Evolutionary conservation across 2,888 invertebrate species (phyloP).

Genomic region (Euphydryas editha): DNA sequence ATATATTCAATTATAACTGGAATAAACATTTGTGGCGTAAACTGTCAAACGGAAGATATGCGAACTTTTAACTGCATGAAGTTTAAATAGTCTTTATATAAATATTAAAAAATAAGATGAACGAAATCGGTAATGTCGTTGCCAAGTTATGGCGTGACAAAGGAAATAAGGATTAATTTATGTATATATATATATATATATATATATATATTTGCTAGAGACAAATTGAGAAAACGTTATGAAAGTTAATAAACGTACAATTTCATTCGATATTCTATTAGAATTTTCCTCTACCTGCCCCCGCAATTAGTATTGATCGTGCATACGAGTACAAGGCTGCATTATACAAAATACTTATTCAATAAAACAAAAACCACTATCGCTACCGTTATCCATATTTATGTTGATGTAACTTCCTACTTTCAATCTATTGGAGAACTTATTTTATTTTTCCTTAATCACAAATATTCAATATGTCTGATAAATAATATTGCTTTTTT

Average conservation of each 20-base stretch:
- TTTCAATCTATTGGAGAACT: constrained; percentile 1
- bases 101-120: too few relatives aligned
- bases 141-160: too few relatives aligned
- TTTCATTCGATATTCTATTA: constrained; percentile 1
- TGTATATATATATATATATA: too few relatives aligned
- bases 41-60: too few relatives aligned
- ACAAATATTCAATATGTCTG: constrained; percentile 25
- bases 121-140: too few relatives aligned
- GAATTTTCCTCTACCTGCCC: background rate
- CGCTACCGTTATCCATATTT: constrained; percentile 18
- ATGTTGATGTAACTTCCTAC: constrained; percentile 19
- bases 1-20: too few relatives aligned
- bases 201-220: too few relatives aligned
- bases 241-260: background rate
- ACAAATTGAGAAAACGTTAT: too few relatives aligned
- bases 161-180: too few relatives aligned
- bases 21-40: too few relatives aligned
- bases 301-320: background rate
- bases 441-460: constrained; percentile 8
- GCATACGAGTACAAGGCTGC: background rate
- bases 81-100: too few relatives aligned
- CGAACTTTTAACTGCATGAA: too few relatives aligned
- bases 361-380: constrained; percentile 14
- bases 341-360: constrained; percentile 2
- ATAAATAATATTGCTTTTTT: constrained; percentile 25